A percentile compares a stretch with the other conserved stretches of the same genome.
phyloP scores from a whole-genome alignment of 2,113 vertebrate species.

The Bungarus multicinctus region DNA sequence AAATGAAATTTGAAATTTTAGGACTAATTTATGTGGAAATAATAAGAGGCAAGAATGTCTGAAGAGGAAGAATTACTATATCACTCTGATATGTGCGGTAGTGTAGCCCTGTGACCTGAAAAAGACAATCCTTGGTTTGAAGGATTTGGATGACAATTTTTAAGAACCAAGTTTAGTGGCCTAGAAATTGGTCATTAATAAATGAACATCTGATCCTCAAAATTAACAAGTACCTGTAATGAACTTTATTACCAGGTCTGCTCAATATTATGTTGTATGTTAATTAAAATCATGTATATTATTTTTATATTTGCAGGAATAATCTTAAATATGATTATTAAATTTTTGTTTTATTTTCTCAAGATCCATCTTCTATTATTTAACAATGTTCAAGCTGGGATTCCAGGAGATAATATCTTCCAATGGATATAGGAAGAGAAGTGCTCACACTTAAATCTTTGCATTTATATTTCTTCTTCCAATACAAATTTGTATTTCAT shows the following conservation, averaged over 20 bases:
- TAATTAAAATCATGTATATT: not conserved
- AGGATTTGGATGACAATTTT: not conserved
- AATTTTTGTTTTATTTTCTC: not conserved
- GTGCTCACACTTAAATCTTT: not conserved
- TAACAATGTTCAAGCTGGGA: not conserved
- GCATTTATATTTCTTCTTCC: not conserved
- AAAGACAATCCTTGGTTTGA: not conserved
- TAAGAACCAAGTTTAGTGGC: not conserved
- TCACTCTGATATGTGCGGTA: not conserved
- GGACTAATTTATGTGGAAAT: not conserved
- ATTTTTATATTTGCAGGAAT: not conserved
- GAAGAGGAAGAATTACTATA: not conserved
- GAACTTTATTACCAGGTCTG: not conserved
- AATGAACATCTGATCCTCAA: not conserved
- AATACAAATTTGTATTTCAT: not conserved
- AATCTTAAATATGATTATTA: not conserved
- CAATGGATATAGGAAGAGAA: not conserved
- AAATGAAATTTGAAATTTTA: not conserved
- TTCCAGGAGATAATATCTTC: not conserved
- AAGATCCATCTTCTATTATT: not conserved
- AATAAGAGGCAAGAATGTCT: not conserved
- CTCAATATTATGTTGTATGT: not conserved
- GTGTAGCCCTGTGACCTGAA: not conserved
- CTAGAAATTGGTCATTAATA: not conserved
- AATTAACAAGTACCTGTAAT: not conserved